phyloP scores from a whole-genome alignment of 2,113 vertebrate genomes.

The Ameiurus melas region DNA sequence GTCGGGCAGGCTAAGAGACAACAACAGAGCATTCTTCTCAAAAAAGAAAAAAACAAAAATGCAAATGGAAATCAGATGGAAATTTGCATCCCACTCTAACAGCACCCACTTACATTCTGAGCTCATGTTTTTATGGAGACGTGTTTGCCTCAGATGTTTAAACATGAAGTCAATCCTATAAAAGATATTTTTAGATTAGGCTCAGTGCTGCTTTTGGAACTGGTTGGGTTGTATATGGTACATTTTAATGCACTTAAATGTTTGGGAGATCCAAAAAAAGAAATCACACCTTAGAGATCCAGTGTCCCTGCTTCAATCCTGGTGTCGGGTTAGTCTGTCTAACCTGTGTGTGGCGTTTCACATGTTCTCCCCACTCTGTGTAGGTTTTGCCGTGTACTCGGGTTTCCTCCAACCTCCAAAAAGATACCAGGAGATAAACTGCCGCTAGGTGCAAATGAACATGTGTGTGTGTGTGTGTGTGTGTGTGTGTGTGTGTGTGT shows the following conservation, averaged over 20 bases:
- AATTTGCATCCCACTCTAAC: constrained; percentile 18
- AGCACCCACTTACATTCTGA: constrained; percentile 31
- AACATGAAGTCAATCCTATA: constrained; percentile 8
- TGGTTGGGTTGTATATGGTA: neutral
- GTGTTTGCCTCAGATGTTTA: constrained; percentile 22
- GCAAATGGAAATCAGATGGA: constrained; percentile 37
- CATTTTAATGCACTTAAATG: neutral
- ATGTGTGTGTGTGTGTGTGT: no score
- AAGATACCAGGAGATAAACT: no score
- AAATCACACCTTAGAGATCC: neutral
- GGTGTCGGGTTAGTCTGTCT: no score
- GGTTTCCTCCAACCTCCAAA: no score
- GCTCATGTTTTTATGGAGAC: constrained; percentile 6
- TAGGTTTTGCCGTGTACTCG: no score
- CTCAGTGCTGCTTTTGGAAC: neutral
- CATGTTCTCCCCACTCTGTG: no score
- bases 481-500: no score
- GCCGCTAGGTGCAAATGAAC: no score
- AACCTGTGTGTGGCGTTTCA: no score
- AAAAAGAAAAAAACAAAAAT: neutral
- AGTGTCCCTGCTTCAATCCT: neutral
- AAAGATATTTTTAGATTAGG: constrained; percentile 23
- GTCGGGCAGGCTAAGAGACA: neutral
- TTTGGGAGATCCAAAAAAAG: neutral
- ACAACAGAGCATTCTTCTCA: neutral